These are phyloP conservation scores for Eubasilissa splendida DNA, from an alignment of 2,888 invertebrate species.

Conservation along the genomic window DNA sequence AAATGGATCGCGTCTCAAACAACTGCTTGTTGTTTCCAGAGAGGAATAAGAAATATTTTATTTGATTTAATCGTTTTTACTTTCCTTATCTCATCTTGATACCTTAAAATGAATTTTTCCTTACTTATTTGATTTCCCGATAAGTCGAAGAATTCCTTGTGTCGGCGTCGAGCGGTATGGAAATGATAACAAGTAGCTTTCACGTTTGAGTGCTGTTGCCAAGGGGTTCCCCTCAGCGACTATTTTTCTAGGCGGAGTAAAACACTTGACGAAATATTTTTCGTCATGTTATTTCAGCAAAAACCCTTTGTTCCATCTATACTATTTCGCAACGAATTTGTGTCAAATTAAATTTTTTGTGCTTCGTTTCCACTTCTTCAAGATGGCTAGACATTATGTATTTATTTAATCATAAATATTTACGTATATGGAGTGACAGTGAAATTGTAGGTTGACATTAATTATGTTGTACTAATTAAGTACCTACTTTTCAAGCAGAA, in stretches of 20 bases:
- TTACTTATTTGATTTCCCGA: not conserved
- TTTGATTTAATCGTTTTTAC: too few relatives aligned
- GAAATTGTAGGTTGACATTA: too few relatives aligned
- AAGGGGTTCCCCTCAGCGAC: slow-evolving; percentile 31
- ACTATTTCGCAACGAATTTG: slow-evolving; percentile 25
- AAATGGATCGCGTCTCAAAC: too few relatives aligned
- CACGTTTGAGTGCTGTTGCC: slow-evolving; percentile 44
- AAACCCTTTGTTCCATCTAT: slow-evolving; percentile 35
- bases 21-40: too few relatives aligned
- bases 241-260: slow-evolving; percentile 50
- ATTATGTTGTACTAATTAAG: too few relatives aligned
- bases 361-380: slow-evolving; percentile 11
- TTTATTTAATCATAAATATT: too few relatives aligned
- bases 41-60: too few relatives aligned
- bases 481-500: too few relatives aligned
- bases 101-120: too few relatives aligned
- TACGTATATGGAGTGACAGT: too few relatives aligned
- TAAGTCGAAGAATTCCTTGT: slow-evolving; percentile 24
- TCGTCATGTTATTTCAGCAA: slow-evolving; percentile 41
- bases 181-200: slow-evolving; percentile 52
- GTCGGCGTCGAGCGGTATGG: slow-evolving; percentile 42
- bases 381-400: not conserved
- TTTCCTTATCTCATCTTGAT: too few relatives aligned
- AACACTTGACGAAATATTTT: slow-evolving; percentile 46
- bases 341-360: slow-evolving; percentile 29